A percentile compares a stretch with the other conserved stretches of the same genome.
Conservation (phyloP, 2,113 vertebrate genomes). For the Bubalus kerabau region DNA sequence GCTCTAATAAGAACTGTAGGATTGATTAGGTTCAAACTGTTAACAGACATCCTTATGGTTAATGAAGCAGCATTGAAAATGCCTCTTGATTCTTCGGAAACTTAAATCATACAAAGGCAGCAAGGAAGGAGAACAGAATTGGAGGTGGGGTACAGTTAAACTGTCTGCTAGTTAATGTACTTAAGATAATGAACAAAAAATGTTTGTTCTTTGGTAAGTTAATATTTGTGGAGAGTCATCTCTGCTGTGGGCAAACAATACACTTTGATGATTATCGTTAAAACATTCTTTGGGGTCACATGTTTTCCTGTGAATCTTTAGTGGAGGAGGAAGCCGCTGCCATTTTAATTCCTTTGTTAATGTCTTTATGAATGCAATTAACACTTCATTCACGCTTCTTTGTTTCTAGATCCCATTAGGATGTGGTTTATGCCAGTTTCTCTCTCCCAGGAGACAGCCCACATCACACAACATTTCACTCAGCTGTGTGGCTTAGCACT, state of each 20-base stretch:
- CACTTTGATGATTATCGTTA: slow-evolving; percentile 33
- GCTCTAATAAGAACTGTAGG: slow-evolving; percentile 36
- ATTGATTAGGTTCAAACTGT: slow-evolving; percentile 52
- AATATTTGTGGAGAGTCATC: slow-evolving; percentile 16
- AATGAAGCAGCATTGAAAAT: slow-evolving; percentile 44
- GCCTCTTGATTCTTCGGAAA: slow-evolving; percentile 32
- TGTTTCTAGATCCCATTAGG: slow-evolving; percentile 84
- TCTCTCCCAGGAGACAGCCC: slow-evolving; percentile 77
- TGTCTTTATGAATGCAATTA: slow-evolving; percentile 87
- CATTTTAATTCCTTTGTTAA: slow-evolving; percentile 86
- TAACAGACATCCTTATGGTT: slow-evolving; percentile 34
- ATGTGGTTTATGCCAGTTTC: slow-evolving; percentile 78
- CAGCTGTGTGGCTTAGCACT: slow-evolving; percentile 80
- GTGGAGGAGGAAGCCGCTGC: slow-evolving; percentile 73
- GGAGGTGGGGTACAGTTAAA: background rate
- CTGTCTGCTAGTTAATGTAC: background rate
- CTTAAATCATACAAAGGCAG: slow-evolving; percentile 22
- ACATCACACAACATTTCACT: slow-evolving; percentile 71
- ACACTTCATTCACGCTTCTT: slow-evolving; percentile 85
- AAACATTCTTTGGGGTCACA: slow-evolving; percentile 31
- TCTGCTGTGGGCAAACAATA: slow-evolving; percentile 15
- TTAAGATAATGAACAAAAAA: background rate
- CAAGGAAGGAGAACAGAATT: background rate
- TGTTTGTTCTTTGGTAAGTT: slow-evolving; percentile 40
- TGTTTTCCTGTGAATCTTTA: slow-evolving; percentile 34